A percentile compares a stretch with the other conserved stretches of the same genome.
Evolutionary conservation across 23 tunicate species (phyloP).

Genomic region (Botrylloides violaceus): DNA sequence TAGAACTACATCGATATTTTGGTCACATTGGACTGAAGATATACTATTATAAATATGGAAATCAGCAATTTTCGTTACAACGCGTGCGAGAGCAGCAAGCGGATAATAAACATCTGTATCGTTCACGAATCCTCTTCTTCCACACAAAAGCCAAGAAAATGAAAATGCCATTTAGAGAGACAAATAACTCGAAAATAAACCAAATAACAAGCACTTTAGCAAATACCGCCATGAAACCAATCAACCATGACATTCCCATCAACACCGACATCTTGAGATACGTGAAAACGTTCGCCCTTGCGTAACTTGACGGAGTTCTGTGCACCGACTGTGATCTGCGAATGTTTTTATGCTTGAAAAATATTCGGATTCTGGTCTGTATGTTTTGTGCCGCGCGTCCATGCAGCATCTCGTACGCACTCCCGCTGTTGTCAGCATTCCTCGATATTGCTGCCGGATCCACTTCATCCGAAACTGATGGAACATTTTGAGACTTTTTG

Average conservation of each 20-base stretch:
- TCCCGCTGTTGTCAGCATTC: background rate
- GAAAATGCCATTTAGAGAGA: slow-evolving; percentile 81
- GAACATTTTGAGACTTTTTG: background rate
- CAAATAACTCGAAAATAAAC: slow-evolving; percentile 73
- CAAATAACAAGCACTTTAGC: slow-evolving; percentile 40
- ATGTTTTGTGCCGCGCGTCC: background rate
- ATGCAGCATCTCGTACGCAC: background rate
- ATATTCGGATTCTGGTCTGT: background rate
- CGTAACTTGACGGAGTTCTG: slow-evolving; percentile 15
- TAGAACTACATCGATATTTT: too few species aligned
- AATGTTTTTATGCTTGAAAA: background rate
- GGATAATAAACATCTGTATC: background rate
- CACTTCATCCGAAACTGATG: slow-evolving; percentile 10
- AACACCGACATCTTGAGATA: slow-evolving; percentile 80
- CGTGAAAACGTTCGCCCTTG: slow-evolving; percentile 40
- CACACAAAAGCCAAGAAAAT: slow-evolving; percentile 71
- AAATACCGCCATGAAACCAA: slow-evolving; percentile 69
- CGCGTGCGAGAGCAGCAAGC: too few species aligned
- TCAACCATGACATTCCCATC: slow-evolving; percentile 86
- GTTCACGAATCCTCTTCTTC: slow-evolving; percentile 30
- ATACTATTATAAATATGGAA: too few species aligned
- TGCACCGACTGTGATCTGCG: background rate
- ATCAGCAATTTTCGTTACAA: too few species aligned
- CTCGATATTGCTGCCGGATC: background rate
- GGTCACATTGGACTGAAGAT: too few species aligned